Evolutionary conservation across 1,140 invertebrate genomes (phyloP).

Genomic region (Drosophila ercepeae): DNA sequence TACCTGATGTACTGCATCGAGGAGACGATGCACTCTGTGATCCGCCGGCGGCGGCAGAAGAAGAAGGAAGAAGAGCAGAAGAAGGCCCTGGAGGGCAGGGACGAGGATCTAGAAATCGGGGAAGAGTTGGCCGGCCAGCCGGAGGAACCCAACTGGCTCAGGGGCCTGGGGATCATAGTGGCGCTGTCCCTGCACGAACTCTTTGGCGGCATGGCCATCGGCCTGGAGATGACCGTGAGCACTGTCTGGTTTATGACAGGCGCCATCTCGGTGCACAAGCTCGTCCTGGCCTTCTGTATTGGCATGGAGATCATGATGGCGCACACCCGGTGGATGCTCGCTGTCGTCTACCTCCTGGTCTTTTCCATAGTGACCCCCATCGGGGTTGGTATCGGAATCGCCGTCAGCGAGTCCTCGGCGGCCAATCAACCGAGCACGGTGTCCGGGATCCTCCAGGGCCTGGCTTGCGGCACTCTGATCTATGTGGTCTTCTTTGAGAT

Average conservation of each 20-base stretch:
- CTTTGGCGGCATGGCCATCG: slow-evolving; percentile 95
- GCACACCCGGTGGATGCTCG: slow-evolving; percentile 86
- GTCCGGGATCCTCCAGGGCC: slow-evolving; percentile 84
- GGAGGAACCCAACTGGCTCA: slow-evolving; percentile 85
- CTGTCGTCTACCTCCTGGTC: slow-evolving; percentile 88
- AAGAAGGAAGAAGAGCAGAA: slow-evolving; percentile 12
- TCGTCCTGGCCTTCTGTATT: slow-evolving; percentile 94
- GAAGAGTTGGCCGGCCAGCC: slow-evolving; percentile 75
- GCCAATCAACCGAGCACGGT: slow-evolving; percentile 86
- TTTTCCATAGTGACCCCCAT: slow-evolving; percentile 92
- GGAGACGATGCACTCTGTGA: slow-evolving; percentile 89
- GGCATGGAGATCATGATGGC: slow-evolving; percentile 90
- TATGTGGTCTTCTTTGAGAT: slow-evolving; percentile 97
- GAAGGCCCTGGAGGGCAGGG: no score
- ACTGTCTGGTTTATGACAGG: slow-evolving; percentile 92
- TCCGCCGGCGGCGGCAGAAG: slow-evolving; percentile 84
- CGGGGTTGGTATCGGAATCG: slow-evolving; percentile 89
- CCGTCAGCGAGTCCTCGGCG: slow-evolving; percentile 85
- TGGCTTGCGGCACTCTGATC: slow-evolving; percentile 89
- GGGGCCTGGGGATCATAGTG: slow-evolving; percentile 91
- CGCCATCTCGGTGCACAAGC: slow-evolving; percentile 93
- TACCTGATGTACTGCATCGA: slow-evolving; percentile 93
- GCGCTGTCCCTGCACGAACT: slow-evolving; percentile 95
- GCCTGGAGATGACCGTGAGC: slow-evolving; percentile 88
- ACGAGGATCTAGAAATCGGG: background rate